A percentile compares a stretch with the other conserved stretches of the same genome.
Evolutionary conservation across 2,797 vertebrate genomes (phyloP).

Genomic region (Aulostomus chinensis): DNA sequence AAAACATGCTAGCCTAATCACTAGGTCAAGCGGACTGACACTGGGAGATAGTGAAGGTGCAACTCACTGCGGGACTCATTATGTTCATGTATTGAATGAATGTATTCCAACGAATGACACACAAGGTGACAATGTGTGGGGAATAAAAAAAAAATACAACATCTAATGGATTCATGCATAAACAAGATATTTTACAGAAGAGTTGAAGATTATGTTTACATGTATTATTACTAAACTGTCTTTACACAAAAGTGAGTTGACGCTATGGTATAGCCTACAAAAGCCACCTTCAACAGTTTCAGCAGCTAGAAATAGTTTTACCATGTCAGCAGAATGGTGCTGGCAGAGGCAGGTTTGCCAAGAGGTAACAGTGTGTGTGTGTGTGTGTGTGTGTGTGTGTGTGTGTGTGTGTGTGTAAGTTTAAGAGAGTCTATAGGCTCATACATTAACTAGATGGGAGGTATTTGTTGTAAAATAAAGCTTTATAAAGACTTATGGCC

Average conservation of each 20-base stretch:
- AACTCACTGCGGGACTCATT: constrained; percentile 30
- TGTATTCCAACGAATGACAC: constrained; percentile 14
- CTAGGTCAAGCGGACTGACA: constrained; percentile 62
- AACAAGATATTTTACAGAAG: too few species aligned
- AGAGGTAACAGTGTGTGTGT: constrained; percentile 18
- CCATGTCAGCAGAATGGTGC: constrained; percentile 55
- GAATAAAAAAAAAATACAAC: constrained; percentile 4
- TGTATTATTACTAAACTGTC: not conserved
- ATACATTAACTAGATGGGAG: constrained; percentile 2
- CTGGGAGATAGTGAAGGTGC: constrained; percentile 66
- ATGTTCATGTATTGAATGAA: constrained; percentile 8
- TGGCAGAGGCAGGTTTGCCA: constrained; percentile 27
- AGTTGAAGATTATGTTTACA: not conserved
- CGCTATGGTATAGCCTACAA: constrained; percentile 17
- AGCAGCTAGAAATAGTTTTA: constrained; percentile 47
- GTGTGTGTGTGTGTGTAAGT: too few species aligned
- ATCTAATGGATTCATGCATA: not conserved
- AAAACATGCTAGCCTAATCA: constrained; percentile 69
- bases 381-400: too few species aligned
- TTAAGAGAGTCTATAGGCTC: too few species aligned
- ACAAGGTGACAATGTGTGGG: constrained; percentile 18
- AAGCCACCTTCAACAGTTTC: constrained; percentile 38
- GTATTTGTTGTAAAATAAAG: not conserved
- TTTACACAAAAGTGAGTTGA: not conserved
- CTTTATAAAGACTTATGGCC: too few species aligned